Percentiles rank a stretch among this genome's conserved stretches.
phyloP scores from a whole-genome alignment of 2,797 vertebrate species.

The Pagetopsis macropterus region DNA sequence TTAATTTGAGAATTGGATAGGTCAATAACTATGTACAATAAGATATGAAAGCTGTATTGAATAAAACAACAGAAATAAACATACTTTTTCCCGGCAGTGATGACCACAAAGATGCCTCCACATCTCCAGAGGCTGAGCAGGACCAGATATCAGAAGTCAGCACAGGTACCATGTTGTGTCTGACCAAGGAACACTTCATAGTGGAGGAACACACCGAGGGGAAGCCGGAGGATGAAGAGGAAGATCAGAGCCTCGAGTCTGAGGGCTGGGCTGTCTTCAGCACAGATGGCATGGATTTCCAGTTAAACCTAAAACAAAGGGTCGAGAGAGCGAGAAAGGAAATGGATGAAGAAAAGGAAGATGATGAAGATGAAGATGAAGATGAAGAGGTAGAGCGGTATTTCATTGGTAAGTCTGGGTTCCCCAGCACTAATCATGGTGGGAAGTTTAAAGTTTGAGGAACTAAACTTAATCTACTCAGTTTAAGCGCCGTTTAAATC shows the following conservation, averaged over 20 bases:
- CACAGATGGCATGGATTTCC: slow-evolving; percentile 77
- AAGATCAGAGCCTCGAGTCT: slow-evolving; percentile 69
- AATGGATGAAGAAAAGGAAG: slow-evolving; percentile 22
- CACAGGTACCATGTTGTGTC: slow-evolving; percentile 66
- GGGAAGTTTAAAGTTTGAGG: neutral
- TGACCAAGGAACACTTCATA: slow-evolving; percentile 64
- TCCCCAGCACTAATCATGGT: neutral
- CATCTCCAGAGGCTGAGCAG: slow-evolving; percentile 30
- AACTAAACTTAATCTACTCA: neutral
- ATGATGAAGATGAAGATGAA: slow-evolving; percentile 49
- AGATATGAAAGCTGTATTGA: too few relatives aligned
- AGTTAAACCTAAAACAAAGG: slow-evolving; percentile 74
- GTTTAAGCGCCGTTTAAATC: neutral
- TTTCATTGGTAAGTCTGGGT: slow-evolving; percentile 78
- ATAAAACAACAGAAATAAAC: neutral
- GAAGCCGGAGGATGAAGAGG: slow-evolving; percentile 52
- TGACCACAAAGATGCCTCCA: slow-evolving; percentile 57
- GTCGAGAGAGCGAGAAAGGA: slow-evolving; percentile 50
- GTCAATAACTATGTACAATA: too few relatives aligned
- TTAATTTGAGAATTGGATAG: neutral
- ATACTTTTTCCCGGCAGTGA: slow-evolving; percentile 68
- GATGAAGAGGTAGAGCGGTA: slow-evolving; percentile 61
- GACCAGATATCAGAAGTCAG: slow-evolving; percentile 57
- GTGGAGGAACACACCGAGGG: slow-evolving; percentile 70
- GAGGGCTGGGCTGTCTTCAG: slow-evolving; percentile 64